Evolutionary conservation across 2,888 invertebrate genomes (phyloP).

Genomic region (Heteromurus nitidus): DNA sequence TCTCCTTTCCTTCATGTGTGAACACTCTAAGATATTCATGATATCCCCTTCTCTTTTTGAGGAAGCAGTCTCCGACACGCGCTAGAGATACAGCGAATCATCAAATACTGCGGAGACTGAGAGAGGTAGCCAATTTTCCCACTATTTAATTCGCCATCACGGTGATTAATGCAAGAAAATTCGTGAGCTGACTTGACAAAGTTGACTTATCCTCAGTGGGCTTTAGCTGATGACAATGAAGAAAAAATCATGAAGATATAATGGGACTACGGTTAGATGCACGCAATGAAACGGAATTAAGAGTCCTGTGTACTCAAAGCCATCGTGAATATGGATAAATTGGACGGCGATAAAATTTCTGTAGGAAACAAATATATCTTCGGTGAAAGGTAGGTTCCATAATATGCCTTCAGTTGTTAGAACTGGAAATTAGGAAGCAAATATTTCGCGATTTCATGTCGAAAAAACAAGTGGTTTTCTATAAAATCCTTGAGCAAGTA

Average conservation of each 20-base stretch:
- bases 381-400: no score
- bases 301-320: no score
- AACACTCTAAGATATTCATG: neutral
- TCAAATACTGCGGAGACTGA: neutral
- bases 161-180: constrained; percentile 66
- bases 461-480: no score
- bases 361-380: no score
- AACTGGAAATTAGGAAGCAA: no score
- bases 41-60: neutral
- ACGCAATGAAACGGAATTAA: no score
- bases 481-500: no score
- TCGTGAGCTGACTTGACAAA: constrained; percentile 67
- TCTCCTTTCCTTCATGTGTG: neutral
- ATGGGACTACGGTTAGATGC: no score
- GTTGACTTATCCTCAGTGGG: constrained; percentile 64
- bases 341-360: no score
- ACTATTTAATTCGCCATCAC: constrained; percentile 66
- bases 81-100: constrained; percentile 12
- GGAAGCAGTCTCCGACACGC: neutral
- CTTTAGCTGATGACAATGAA: constrained; percentile 52
- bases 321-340: no score
- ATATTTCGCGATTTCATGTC: no score
- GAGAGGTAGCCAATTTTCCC: constrained; percentile 56
- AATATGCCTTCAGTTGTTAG: no score
- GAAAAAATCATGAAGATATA: constrained; percentile 42